Conservation (phyloP, 2,888 invertebrate genomes). For the Limnephilus rhombicus region DNA sequence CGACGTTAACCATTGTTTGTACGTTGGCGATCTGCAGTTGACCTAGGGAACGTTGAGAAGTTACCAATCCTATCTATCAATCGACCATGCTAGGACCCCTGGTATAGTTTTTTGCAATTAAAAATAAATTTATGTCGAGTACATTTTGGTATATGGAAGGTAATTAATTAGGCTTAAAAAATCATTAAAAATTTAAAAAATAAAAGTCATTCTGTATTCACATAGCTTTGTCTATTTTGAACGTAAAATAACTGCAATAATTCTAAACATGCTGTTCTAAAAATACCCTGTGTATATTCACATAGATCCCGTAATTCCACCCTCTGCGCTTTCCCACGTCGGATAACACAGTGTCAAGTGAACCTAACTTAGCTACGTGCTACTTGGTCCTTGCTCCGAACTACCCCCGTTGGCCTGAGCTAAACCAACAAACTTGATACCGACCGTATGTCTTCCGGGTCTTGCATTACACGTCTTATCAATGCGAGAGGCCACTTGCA, state of each 20-base stretch:
- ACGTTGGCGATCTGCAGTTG: too few species aligned
- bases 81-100: too few species aligned
- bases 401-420: neutral
- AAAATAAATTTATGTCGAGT: too few species aligned
- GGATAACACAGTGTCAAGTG: neutral
- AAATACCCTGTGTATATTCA: neutral
- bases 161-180: too few species aligned
- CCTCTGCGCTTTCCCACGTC: neutral
- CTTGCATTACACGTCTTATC: neutral
- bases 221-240: neutral
- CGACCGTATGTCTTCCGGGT: neutral
- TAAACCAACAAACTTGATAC: constrained; percentile 1
- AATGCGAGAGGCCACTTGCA: neutral
- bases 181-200: too few species aligned
- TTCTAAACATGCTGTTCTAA: neutral
- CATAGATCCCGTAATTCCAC: neutral
- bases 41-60: too few species aligned
- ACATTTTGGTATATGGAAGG: too few species aligned
- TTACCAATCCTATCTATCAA: too few species aligned
- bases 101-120: too few species aligned
- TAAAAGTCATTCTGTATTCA: too few species aligned
- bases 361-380: neutral
- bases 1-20: too few species aligned
- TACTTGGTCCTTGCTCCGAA: neutral
- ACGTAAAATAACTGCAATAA: neutral